Evolutionary conservation across 1,140 invertebrate genomes (phyloP).

Genomic region (Drosophila lini): DNA sequence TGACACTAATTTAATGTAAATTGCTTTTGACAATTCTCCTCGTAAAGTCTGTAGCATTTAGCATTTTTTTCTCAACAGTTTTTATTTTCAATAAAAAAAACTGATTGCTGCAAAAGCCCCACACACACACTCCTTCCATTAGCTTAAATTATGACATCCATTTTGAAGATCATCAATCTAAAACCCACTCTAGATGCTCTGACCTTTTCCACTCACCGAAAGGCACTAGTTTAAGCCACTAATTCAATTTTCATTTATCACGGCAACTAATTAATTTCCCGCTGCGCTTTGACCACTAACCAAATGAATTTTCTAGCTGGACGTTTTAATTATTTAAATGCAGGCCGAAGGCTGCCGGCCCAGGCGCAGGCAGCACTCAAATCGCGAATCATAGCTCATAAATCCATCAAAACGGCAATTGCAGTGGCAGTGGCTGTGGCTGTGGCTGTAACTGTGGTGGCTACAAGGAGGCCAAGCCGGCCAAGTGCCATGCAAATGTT

Average conservation of each 20-base stretch:
- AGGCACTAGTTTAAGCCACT: constrained; percentile 59
- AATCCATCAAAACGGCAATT: constrained; percentile 69
- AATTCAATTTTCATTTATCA: constrained; percentile 82
- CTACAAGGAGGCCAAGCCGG: constrained; percentile 40
- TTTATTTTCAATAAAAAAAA: neutral
- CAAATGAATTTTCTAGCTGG: constrained; percentile 46
- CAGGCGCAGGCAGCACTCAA: constrained; percentile 54
- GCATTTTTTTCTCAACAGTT: neutral
- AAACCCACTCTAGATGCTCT: constrained; percentile 5
- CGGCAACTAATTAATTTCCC: constrained; percentile 78
- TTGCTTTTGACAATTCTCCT: neutral
- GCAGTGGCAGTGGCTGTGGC: constrained; percentile 11
- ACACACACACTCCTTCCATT: constrained; percentile 15
- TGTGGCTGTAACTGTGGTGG: neutral
- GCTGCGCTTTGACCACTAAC: constrained; percentile 54
- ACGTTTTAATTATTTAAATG: constrained; percentile 82
- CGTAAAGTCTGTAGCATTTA: neutral
- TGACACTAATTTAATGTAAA: neutral
- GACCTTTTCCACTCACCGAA: constrained; percentile 35
- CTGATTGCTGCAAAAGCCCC: neutral
- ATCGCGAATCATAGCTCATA: constrained; percentile 77
- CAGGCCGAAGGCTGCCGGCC: constrained; percentile 67
- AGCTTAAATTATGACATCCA: constrained; percentile 38
- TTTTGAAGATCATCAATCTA: constrained; percentile 30
- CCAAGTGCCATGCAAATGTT: constrained; percentile 81